These are phyloP conservation scores for Rhogogaster chlorosoma DNA, from an alignment of 2,888 invertebrate genomes.

Conservation along the genomic window DNA sequence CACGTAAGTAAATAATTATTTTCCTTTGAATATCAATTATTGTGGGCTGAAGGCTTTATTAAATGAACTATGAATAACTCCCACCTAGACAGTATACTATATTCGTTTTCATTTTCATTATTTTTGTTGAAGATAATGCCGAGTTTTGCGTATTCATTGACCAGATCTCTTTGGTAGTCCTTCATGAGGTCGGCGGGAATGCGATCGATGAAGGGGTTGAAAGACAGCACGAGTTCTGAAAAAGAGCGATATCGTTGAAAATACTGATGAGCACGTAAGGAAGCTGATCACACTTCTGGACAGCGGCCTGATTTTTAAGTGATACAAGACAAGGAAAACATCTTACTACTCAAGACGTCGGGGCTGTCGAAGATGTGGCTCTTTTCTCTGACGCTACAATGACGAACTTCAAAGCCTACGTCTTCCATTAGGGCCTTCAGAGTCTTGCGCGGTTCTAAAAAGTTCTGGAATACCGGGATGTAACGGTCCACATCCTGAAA, in stretches of 20 bases:
- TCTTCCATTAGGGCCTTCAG: slow-evolving; percentile 80
- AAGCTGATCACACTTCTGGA: not conserved
- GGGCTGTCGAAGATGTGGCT: slow-evolving; percentile 78
- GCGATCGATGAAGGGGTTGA: slow-evolving; percentile 84
- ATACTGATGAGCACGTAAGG: not conserved
- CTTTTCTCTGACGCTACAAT: slow-evolving; percentile 82
- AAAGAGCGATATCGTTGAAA: not conserved
- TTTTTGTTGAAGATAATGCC: slow-evolving; percentile 77
- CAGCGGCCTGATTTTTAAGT: not conserved
- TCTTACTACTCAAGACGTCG: not conserved
- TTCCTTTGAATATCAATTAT: not conserved
- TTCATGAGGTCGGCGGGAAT: slow-evolving; percentile 82
- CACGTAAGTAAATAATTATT: not conserved
- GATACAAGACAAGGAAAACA: not conserved
- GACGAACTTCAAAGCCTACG: slow-evolving; percentile 82
- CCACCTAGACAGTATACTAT: slow-evolving; percentile 75
- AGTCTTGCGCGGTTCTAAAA: slow-evolving; percentile 81
- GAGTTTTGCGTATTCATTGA: slow-evolving; percentile 78
- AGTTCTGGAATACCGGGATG: slow-evolving; percentile 85
- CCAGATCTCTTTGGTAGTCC: slow-evolving; percentile 83
- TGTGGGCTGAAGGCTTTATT: slow-evolving; percentile 59
- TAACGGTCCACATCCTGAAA: slow-evolving; percentile 82
- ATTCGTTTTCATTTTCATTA: slow-evolving; percentile 74
- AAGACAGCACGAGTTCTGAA: slow-evolving; percentile 78
- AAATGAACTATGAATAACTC: slow-evolving; percentile 69